Evolutionary conservation across 2,113 vertebrate genomes (phyloP).

Genomic region (Eulacestoma nigropectus): DNA sequence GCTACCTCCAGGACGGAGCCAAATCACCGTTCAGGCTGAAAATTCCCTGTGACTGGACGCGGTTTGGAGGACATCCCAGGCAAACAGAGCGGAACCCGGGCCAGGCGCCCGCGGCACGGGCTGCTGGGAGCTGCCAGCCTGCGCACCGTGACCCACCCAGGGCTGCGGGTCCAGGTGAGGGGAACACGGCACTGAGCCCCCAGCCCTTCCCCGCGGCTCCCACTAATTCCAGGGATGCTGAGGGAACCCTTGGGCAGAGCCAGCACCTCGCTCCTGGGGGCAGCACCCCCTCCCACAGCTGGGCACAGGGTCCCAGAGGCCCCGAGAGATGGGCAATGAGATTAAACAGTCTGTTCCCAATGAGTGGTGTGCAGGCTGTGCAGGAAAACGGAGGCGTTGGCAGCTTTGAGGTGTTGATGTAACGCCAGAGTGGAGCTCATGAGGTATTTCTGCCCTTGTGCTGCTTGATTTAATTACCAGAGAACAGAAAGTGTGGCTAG

Average conservation of each 20-base stretch:
- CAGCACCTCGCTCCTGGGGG: rapidly evolving
- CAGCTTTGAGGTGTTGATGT: not conserved
- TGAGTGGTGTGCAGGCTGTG: not conserved
- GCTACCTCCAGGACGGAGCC: not conserved
- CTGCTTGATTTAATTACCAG: conserved; percentile 42
- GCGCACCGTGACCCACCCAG: rapidly evolving
- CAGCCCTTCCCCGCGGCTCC: not conserved
- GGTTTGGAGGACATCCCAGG: conserved; percentile 1
- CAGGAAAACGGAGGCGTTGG: not conserved
- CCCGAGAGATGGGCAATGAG: not conserved
- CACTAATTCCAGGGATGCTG: rapidly evolving
- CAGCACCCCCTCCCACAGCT: not conserved
- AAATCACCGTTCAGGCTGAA: conserved; percentile 44
- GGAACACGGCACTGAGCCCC: rapidly evolving
- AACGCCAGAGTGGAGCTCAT: not conserved
- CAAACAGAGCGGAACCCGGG: not conserved
- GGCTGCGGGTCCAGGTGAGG: not conserved
- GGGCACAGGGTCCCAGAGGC: not conserved
- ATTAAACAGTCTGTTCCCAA: not conserved
- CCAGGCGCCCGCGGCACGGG: not conserved
- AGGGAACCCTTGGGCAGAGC: not conserved
- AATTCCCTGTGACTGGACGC: conserved; percentile 19
- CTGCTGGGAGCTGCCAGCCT: not conserved
- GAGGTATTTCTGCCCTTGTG: not conserved
- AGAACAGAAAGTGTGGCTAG: not conserved